Percentiles rank a stretch among this genome's conserved stretches.
phyloP scores from a whole-genome alignment of 1,140 invertebrate genomes.

The Neodiprion pinetum region DNA sequence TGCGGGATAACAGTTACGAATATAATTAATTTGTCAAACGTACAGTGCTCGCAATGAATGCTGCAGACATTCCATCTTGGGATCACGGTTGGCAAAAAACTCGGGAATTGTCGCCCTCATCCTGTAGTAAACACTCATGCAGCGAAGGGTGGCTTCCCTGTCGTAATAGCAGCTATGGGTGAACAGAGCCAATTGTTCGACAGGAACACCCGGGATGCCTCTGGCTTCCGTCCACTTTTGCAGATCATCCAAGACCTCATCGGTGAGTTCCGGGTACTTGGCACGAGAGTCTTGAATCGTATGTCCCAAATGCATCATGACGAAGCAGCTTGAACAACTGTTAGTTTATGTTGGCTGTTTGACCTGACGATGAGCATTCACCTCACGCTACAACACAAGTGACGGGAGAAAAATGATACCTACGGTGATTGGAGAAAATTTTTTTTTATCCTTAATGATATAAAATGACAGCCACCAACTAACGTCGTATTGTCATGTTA shows the following conservation, averaged over 20 bases:
- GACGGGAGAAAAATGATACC: no score
- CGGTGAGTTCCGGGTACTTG: slow-evolving; percentile 44
- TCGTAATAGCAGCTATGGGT: slow-evolving; percentile 68
- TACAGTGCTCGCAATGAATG: slow-evolving; percentile 58
- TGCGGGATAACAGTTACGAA: no score
- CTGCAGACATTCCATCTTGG: slow-evolving; percentile 46
- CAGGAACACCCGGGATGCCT: slow-evolving; percentile 36
- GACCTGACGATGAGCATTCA: no score
- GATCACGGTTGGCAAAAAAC: slow-evolving; percentile 66
- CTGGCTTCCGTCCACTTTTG: slow-evolving; percentile 38
- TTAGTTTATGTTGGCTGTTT: no score
- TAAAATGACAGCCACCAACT: no score
- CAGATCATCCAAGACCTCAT: slow-evolving; percentile 40
- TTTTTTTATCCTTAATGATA: no score
- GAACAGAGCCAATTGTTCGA: slow-evolving; percentile 63
- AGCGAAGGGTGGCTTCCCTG: slow-evolving; percentile 63
- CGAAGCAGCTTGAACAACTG: background rate
- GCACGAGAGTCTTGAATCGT: slow-evolving; percentile 37
- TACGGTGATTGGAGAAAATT: no score
- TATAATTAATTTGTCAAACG: slow-evolving; percentile 25
- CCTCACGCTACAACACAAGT: no score
- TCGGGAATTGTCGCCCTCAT: slow-evolving; percentile 64
- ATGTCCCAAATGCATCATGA: slow-evolving; percentile 47
- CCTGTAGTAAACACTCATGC: slow-evolving; percentile 67
- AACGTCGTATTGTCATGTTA: no score